phyloP scores from a whole-genome alignment of 1,140 invertebrate species.

The Drosophila eugracilis region DNA sequence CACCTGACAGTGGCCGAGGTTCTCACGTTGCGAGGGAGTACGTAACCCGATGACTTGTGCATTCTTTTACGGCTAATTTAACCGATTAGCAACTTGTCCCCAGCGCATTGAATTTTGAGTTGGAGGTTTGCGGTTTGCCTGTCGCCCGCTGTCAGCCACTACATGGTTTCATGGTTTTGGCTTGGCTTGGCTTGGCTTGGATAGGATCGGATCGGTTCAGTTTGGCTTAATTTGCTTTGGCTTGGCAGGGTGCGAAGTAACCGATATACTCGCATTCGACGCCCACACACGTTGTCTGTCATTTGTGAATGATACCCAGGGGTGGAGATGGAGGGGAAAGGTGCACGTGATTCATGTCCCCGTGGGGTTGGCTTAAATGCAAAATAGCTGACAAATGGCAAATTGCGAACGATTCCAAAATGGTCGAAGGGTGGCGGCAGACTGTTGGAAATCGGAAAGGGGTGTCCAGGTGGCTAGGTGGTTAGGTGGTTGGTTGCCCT shows the following conservation, averaged over 20 bases:
- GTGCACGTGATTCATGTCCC: background rate
- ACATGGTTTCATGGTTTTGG: constrained; percentile 66
- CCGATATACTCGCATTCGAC: constrained; percentile 65
- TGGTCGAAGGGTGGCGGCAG: constrained; percentile 14
- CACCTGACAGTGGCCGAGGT: constrained; percentile 40
- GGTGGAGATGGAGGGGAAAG: too few relatives aligned
- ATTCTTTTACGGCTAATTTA: constrained; percentile 82
- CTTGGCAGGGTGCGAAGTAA: constrained; percentile 43
- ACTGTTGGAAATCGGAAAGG: background rate
- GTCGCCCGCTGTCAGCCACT: constrained; percentile 34
- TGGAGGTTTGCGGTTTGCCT: constrained; percentile 39
- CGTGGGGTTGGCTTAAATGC: constrained; percentile 41
- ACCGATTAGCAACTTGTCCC: constrained; percentile 75
- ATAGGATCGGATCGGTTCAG: background rate
- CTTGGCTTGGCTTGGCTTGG: background rate
- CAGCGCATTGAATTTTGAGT: constrained; percentile 56
- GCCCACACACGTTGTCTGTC: constrained; percentile 75
- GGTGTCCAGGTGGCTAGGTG: constrained; percentile 1
- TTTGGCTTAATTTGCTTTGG: constrained; percentile 4
- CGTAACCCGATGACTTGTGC: constrained; percentile 74
- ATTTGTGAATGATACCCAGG: background rate
- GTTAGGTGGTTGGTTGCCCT: constrained; percentile 23
- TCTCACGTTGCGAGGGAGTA: constrained; percentile 79
- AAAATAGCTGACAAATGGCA: constrained; percentile 60
- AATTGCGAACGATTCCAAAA: constrained; percentile 42